A percentile compares a stretch with the other conserved stretches of the same genome.
Conservation (phyloP, 2,888 invertebrate genomes). For the Yponomeuta cagnagella region DNA sequence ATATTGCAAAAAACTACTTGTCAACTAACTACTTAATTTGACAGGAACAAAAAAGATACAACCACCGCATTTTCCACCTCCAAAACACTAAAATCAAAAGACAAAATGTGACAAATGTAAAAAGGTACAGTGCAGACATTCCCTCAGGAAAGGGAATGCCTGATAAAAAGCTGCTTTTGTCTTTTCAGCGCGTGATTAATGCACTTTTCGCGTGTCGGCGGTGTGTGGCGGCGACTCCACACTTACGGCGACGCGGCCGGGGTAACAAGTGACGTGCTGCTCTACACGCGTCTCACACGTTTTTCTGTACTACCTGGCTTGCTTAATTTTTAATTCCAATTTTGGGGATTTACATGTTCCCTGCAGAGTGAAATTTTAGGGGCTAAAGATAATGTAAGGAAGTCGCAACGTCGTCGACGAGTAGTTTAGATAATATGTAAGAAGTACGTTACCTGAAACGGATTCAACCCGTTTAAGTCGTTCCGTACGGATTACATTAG, state of each 20-base stretch:
- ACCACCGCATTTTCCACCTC: neutral
- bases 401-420: neutral
- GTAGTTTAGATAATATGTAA: neutral
- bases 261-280: neutral
- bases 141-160: conserved; percentile 35
- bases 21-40: no score
- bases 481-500: neutral
- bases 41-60: neutral
- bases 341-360: neutral
- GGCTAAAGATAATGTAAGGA: neutral
- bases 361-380: neutral
- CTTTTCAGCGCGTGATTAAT: conserved; percentile 51
- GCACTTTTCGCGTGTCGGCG: conserved; percentile 49
- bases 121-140: conserved; percentile 33
- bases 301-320: neutral
- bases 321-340: neutral
- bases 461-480: neutral
- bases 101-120: conserved; percentile 45
- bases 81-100: conserved; percentile 14
- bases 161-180: conserved; percentile 49
- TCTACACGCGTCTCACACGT: neutral
- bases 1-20: no score
- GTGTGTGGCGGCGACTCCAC: conserved; percentile 23
- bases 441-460: neutral
- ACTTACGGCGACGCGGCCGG: neutral